Base-by-base conservation (phyloP, 2,888 invertebrate species). In the Diarsia mendica region DNA sequence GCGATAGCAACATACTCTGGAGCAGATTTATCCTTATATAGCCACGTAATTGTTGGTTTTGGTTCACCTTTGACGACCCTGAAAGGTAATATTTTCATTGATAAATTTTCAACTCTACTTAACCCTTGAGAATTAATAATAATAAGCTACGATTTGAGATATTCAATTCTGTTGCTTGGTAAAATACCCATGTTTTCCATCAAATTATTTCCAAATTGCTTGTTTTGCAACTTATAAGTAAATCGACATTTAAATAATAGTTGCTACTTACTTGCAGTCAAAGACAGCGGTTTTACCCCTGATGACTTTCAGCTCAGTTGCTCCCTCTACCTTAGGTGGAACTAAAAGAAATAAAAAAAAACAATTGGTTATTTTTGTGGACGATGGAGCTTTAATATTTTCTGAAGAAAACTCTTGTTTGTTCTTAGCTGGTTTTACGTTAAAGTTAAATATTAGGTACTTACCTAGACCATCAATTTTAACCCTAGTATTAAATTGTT, bases 391-490 rank as follows among this genome's bases (percentile, higher is more conserved):
- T 10, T 1, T 46, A 28, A 10, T n/a, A 11, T n/a, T 48, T 20
- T 15, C 8, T n/a, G 15, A 39, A n/a, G 18, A 20, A 0, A 23
- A 13, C 44, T 20, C 20, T 18, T 28, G 10, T 23, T 80, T 80
- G 3, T 39, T 23, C 1, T 28, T 80, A 60, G 18, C 15, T 28
- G 13, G 3, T 1, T 46, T 9, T 6, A 28, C n/a, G 3, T n/a
- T 6, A 39, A 39, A 73, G 3, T 10, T 33, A 64, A 23, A 39
- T 51, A 51, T n/a, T 10, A 15, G 10, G 15, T 28, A 86, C 80
- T 77, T 81, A 87, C 87, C 48, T 13, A 87, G 28, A 53, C 85
- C 89, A 55, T 44, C 67, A 55, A 84, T 58, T 67, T 67, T 39
- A 23, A 89, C 78, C n/a, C 28, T 44, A 11, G 85, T 88, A 1